Evolutionary conservation across 2,113 vertebrate species (phyloP).

Genomic region (Mesocricetus auratus): DNA sequence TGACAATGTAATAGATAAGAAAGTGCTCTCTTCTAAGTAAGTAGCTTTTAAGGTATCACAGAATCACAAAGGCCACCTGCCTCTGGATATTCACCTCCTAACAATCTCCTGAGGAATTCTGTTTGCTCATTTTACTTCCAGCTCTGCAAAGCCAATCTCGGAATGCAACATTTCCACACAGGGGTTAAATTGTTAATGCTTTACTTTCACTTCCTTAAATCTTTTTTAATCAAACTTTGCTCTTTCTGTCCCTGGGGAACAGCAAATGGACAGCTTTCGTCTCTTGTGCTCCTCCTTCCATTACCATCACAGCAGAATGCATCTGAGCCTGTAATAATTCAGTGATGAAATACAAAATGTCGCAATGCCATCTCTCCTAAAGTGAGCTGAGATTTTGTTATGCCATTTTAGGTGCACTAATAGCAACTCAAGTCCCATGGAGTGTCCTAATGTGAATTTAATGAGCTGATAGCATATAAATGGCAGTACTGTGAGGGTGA

Average conservation of each 20-base stretch:
- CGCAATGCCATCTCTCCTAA: slow-evolving; percentile 93
- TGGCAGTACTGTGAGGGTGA: slow-evolving; percentile 95
- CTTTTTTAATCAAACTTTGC: slow-evolving; percentile 93
- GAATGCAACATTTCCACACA: slow-evolving; percentile 68
- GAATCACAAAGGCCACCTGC: neutral
- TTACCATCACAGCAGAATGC: slow-evolving; percentile 93
- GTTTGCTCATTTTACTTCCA: neutral
- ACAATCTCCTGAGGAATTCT: neutral
- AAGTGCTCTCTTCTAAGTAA: neutral
- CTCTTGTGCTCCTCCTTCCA: slow-evolving; percentile 90
- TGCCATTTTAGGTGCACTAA: slow-evolving; percentile 96
- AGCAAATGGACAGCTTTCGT: slow-evolving; percentile 95
- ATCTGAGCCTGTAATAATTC: slow-evolving; percentile 95
- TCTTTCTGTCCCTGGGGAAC: slow-evolving; percentile 91
- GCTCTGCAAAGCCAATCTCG: neutral
- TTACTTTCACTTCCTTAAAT: slow-evolving; percentile 87
- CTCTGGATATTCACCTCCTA: neutral
- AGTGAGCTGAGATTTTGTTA: slow-evolving; percentile 94
- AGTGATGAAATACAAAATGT: slow-evolving; percentile 96
- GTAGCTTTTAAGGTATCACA: neutral
- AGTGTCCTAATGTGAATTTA: slow-evolving; percentile 99
- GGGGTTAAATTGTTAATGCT: slow-evolving; percentile 93
- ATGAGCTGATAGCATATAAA: slow-evolving; percentile 96
- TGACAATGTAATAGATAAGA: slow-evolving; percentile 20
- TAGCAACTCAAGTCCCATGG: slow-evolving; percentile 94